phyloP scores from a whole-genome alignment of 2,113 vertebrate genomes.

The Oreochromis spilurus region DNA sequence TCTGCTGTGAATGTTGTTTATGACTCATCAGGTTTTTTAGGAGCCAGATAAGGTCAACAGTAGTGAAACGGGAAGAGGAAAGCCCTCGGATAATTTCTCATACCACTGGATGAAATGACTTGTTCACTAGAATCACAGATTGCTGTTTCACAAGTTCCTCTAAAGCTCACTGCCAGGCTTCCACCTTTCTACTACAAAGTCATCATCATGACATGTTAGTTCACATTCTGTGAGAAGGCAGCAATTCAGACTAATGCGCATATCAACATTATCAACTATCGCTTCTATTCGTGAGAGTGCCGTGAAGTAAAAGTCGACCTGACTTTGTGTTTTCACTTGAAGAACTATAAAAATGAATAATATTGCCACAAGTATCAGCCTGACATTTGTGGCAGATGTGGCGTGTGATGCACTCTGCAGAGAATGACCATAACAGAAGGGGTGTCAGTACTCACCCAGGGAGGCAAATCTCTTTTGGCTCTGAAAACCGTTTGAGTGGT shows the following conservation, averaged over 20 bases:
- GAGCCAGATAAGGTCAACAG: conserved; percentile 10
- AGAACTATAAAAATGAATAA: neutral
- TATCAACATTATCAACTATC: neutral
- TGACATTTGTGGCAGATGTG: conserved; percentile 4
- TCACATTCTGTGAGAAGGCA: neutral
- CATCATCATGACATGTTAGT: neutral
- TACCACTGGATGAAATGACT: neutral
- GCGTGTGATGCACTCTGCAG: neutral
- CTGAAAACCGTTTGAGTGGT: conserved; percentile 67
- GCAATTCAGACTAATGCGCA: neutral
- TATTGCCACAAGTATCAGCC: neutral
- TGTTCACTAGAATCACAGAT: neutral
- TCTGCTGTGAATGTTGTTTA: conserved; percentile 20
- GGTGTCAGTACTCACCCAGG: conserved; percentile 75
- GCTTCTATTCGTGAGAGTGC: neutral
- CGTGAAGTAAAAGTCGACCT: neutral
- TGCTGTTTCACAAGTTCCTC: neutral
- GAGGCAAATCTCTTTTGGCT: conserved; percentile 75
- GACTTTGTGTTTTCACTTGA: neutral
- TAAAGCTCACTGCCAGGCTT: neutral
- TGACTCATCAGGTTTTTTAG: conserved; percentile 27
- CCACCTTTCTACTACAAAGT: neutral
- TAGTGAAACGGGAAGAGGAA: neutral
- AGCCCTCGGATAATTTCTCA: neutral
- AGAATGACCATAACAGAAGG: neutral